Evolutionary conservation across 37 sponge, comb jelly and placozoan species (phyloP), one percentile per base, ranked within the genome.

Genomic region (Hexactinellida sp.): DNA sequence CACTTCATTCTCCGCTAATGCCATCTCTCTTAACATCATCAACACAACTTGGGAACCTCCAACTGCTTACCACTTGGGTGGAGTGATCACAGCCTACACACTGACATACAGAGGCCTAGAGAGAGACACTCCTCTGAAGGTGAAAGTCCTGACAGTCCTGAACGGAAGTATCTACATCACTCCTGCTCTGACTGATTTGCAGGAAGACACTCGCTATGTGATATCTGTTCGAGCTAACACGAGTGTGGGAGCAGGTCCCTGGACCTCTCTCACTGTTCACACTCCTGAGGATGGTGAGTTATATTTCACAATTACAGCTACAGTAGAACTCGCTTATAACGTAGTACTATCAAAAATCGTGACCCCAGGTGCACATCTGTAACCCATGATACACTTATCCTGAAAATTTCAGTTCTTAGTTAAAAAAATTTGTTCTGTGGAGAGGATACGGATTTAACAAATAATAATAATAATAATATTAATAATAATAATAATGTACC

Each of bases 41-140:
- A 63, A 63, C 34, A 63, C 76, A 32, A 63, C 76, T 32, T 63
- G 76, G 76, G 76, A 63, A 63, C 32, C 25, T 63, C 76, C 76
- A 21, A 7, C 76, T 21, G 5, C 30, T 7, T 10, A 63, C 76
- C 76, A 63, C 13, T 28, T 63, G 76, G 30, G 30, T 32, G 76
- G 76, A 63, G 30, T 63, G 5, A 23, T 63, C 13, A 63, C 76
- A 63, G 5, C 28, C 76, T 63, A 63, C 76, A 63, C 76, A 32
- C 76, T 63, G 5, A 25, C 76, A 21, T 63, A 63, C 76, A 63
- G 76, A 25, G 76, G 76, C 32, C 3, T 28, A 63, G 76, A 63
- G 30, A 63, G 76, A 63, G 76, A 63, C 30, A 25, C 30, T 23
- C 1, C 3, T 23, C 30, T 63, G 25, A 28, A 63, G 13, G 13